Evolutionary conservation across 2,888 invertebrate genomes (phyloP), one percentile per base, ranked within the genome.

Genomic region (Ophraella communa): DNA sequence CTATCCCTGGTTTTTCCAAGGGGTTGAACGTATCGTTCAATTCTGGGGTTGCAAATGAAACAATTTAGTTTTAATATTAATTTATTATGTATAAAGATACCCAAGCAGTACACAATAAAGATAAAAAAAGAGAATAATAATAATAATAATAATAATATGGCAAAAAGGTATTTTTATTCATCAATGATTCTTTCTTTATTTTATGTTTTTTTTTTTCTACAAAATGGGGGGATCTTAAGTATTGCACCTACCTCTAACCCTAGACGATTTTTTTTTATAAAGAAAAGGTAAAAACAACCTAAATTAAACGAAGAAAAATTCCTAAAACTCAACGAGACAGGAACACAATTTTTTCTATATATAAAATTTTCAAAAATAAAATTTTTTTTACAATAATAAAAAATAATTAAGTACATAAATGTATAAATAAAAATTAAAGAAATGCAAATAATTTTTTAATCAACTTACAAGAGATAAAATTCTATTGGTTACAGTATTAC

Each of bases 21-120:
- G n/a, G n/a, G n/a, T n/a, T n/a, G n/a, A n/a, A n/a, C n/a, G n/a
- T n/a, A n/a, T n/a, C n/a, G n/a, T n/a, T n/a, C n/a, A 35, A 35
- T 35, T 17, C n/a, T 27, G 3, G 14, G 8, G 5, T 18, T 1
- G 7, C 7, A 21, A 39, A 54, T 17, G 10, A 21, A 35, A 54
- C n/a, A 10, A n/a, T 4, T 21, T 21, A 49, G 49, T 76, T 78
- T 78, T 74, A 79, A 76, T 80, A 80, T 79, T 80, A 79, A 78
- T 81, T 81, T 81, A 81, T 82, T 81, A 80, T 80, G 78, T 82
- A 82, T 81, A 82, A 83, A 83, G 80, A 82, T 82, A 81, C 81
- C 80, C 80, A 82, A 82, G 82, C 82, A 81, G 77, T 82, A 82
- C 81, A 83, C 81, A 82, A 81, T 62, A 57, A 78, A 77, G 79